Evolutionary conservation across 1,140 invertebrate species (phyloP), one percentile per base, ranked within the genome.

Genomic region (Trichonephila clavipes): DNA sequence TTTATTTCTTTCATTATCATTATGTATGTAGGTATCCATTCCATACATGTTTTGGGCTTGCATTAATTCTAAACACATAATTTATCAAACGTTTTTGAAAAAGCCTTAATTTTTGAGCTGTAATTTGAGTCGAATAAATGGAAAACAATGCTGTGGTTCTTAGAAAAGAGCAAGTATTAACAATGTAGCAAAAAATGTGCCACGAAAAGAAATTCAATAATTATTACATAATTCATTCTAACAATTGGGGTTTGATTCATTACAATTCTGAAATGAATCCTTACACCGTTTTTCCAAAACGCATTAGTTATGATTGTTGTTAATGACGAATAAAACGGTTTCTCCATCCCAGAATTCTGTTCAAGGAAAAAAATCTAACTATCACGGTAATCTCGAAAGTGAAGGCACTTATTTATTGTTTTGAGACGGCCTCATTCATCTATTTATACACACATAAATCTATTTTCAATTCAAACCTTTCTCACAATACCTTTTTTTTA

Each of bases 381-480:
- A 72, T 24, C 28, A 12, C 28, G 16, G 10, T 72, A 72, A 72
- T 72, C 69, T 16, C 18, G 24, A 10, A 16, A 72, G 24, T 72
- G 69, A 34, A 72, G 69, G 69, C 24, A 28, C 24, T 21, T 72
- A n/a, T 28, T 28, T 72, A 72, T 72, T 72, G 69, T 72, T 72
- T 72, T 34, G 69, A 66, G 28, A 24, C 69, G 24, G 4, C 69
- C 8, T 28, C 69, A 34, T 34, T 72, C 28, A 72, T 72, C 69
- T 72, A 72, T 72, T 72, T 72, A 72, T 72, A 72, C 14, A 72
- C 69, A 28, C 69, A 28, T 72, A 72, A 72, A 72, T 72, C 69
- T 72, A 72, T 72, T 72, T 72, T 34, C 69, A 72, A 34, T 72
- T 72, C 69, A 72, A 72, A 34, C 69, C 69, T 72, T 72, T 72